Base-by-base conservation (phyloP, 2,797 vertebrate species). In the Acipenser transmontanus region DNA sequence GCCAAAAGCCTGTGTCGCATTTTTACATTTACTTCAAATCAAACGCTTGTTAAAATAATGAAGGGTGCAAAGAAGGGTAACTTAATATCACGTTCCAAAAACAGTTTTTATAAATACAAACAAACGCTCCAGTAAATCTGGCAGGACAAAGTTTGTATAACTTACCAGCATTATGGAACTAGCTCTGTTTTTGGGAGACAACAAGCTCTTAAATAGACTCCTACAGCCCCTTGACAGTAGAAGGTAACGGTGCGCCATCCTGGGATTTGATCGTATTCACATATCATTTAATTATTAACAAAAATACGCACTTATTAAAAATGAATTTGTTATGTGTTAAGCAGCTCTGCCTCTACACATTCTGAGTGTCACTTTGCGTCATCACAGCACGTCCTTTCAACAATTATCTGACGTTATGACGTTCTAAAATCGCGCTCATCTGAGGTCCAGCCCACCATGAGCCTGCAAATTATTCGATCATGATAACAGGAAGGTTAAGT, bases 201-300 rank as follows among this genome's bases (percentile, higher is more conserved):
- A 77, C 47, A 86, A 68, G 1, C 83, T 73, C 10, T 78, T 74
- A 10, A 81, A 73, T 63, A 91, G 59, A 67, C 79, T 80, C 70
- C 82, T 81, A 63, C 87, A 80, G 8, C 87, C 77, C 72, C 78
- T 76, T 52, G 84, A 85, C 61, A 93, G 71, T 76, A 86, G 84
- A 62, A 93, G 79, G 71, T 86, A 93, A 69, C 88, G 86, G 69
- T 90, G 88, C 68, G 87, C 87, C 89, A 91, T 91, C 47, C 10
- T 59, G 52, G 7, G 6, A 9, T 14, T 61, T 61, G 9, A 9
- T 9, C 2, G 52, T n/a, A 54, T 54, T 9, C 52, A 54, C 8
- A 54, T 9, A 9, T n/a, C 1, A 13, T 9, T 7, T 47, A 10
- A 20, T 1, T 7, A 20, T 34, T 1, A 7, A 8, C 8, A 20